Evolutionary conservation across 23 tunicate genomes (phyloP).

Genomic region (Trididemnum miniatum): DNA sequence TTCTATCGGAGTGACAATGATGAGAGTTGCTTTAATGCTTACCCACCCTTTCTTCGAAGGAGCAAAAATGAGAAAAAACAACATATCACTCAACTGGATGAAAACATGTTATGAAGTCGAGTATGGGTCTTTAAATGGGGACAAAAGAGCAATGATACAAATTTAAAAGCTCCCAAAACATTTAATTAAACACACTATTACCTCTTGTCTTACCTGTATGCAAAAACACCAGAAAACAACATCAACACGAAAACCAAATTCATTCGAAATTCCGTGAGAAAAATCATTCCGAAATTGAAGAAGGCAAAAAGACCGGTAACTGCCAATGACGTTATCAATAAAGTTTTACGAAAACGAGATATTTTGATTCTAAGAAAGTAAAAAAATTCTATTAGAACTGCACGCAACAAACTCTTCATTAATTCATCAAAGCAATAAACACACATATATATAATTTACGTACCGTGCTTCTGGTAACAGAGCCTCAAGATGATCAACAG

Average conservation of each 20-base stretch:
- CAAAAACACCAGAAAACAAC: constrained; percentile 40
- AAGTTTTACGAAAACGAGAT: constrained; percentile 41
- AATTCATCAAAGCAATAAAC: not conserved
- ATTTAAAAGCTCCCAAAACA: too few species aligned
- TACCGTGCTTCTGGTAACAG: constrained; percentile 79
- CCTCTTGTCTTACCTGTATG: constrained; percentile 62
- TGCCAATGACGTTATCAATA: constrained; percentile 44
- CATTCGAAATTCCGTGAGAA: constrained; percentile 56
- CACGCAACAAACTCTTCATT: not conserved
- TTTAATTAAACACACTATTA: too few species aligned
- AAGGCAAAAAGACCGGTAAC: constrained; percentile 56
- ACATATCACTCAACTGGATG: too few species aligned
- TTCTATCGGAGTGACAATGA: too few species aligned
- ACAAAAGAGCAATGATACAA: too few species aligned
- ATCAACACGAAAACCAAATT: constrained; percentile 44
- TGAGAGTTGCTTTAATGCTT: too few species aligned
- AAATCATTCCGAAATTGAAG: constrained; percentile 60
- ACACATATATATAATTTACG: not conserved
- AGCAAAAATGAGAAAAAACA: too few species aligned
- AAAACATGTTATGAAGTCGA: too few species aligned
- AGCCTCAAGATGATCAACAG: constrained; percentile 67
- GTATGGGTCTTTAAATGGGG: too few species aligned
- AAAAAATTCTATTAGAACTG: not conserved
- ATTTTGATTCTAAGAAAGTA: constrained; percentile 46
- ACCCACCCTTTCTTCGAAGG: too few species aligned